These are phyloP conservation scores for Gasteruption jaculator DNA, from an alignment of 2,888 invertebrate species.

Conservation along the genomic window DNA sequence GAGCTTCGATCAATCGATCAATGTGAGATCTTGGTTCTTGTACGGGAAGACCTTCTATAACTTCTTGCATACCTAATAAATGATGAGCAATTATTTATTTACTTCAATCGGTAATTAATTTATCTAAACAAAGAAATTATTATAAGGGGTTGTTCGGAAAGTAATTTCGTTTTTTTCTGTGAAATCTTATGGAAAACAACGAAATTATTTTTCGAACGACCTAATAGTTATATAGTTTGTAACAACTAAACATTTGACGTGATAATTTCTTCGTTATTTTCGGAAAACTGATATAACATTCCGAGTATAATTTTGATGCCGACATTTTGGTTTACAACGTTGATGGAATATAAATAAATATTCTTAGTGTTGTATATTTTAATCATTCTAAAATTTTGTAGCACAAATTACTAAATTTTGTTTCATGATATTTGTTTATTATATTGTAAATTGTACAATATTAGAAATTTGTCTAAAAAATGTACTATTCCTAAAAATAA, in stretches of 20 bases:
- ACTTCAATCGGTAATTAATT: background rate
- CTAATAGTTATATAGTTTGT: background rate
- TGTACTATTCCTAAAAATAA: no score
- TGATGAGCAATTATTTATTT: conserved; percentile 3
- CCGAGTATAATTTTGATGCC: no score
- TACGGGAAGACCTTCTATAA: conserved; percentile 58
- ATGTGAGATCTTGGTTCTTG: conserved; percentile 60
- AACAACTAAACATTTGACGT: no score
- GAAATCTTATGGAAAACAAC: background rate
- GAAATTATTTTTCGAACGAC: background rate
- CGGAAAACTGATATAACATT: no score
- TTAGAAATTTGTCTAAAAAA: no score
- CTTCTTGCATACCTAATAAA: conserved; percentile 57
- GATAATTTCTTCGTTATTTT: background rate
- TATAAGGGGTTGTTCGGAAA: conserved; percentile 1
- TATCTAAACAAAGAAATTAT: background rate
- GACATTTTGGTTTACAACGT: no score
- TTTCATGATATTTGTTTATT: no score
- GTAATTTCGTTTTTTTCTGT: background rate
- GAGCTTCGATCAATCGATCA: conserved; percentile 67
- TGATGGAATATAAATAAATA: no score
- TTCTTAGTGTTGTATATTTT: no score
- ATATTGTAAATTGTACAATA: no score
- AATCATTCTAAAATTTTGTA: no score
- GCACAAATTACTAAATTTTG: no score